Evolutionary conservation across 2,888 invertebrate genomes (phyloP).

Genomic region (Drosophila histrio): DNA sequence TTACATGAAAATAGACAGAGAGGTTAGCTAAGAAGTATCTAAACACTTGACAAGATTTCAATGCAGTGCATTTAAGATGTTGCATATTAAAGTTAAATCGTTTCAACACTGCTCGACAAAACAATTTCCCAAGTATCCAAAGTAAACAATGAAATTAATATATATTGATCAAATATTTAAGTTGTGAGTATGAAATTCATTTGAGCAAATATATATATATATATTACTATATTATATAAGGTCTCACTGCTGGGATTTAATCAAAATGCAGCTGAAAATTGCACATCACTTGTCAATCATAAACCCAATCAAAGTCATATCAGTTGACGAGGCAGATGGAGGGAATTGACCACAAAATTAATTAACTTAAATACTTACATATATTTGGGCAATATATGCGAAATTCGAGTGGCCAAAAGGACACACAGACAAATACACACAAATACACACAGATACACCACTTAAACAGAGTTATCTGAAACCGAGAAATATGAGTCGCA

Average conservation of each 20-base stretch:
- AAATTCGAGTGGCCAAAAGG: constrained; percentile 28
- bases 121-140: background rate
- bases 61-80: background rate
- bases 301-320: constrained; percentile 28
- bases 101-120: background rate
- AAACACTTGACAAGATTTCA: background rate
- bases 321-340: background rate
- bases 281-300: constrained; percentile 31
- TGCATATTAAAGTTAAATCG: background rate
- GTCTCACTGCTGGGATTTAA: constrained; percentile 16
- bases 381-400: constrained; percentile 37
- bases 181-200: constrained; percentile 9
- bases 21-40: background rate
- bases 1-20: constrained; percentile 1
- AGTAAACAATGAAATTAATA: constrained; percentile 19
- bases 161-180: constrained; percentile 20
- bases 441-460: constrained; percentile 12
- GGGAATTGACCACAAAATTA: constrained; percentile 68
- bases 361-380: constrained; percentile 71
- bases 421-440: background rate
- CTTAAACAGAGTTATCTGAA: constrained; percentile 43
- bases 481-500: constrained; percentile 57
- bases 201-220: background rate
- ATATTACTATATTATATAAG: background rate
- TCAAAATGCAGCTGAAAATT: constrained; percentile 33